Conservation (phyloP, 2,888 invertebrate genomes). For the Diabrotica balteata region DNA sequence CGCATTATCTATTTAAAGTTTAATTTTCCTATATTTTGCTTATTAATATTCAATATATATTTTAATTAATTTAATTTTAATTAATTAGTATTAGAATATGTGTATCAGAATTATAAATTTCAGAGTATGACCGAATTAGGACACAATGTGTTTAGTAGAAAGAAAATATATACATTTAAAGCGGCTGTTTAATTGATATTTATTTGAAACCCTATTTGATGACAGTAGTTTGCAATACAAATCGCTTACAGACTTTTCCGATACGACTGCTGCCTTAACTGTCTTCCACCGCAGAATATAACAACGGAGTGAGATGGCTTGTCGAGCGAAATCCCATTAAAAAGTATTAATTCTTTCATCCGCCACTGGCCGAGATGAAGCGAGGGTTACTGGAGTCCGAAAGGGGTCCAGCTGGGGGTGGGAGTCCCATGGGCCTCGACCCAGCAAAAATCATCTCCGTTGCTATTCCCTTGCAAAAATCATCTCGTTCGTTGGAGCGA, state of each 20-base stretch:
- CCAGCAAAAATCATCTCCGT: slow-evolving; percentile 49
- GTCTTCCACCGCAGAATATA: slow-evolving; percentile 11
- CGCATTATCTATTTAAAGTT: too few species aligned
- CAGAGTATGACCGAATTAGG: too few species aligned
- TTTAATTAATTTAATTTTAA: too few species aligned
- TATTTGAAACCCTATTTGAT: too few species aligned
- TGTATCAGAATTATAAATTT: too few species aligned
- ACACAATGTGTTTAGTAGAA: too few species aligned
- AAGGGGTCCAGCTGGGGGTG: slow-evolving; percentile 42
- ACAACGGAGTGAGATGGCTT: slow-evolving; percentile 5
- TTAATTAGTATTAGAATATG: too few species aligned
- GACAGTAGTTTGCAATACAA: neutral
- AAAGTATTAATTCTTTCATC: slow-evolving; percentile 35
- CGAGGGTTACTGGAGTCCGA: slow-evolving; percentile 38
- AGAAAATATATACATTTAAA: too few species aligned
- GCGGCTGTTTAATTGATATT: too few species aligned
- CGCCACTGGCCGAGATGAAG: slow-evolving; percentile 34
- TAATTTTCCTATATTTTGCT: too few species aligned
- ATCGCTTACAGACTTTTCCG: neutral
- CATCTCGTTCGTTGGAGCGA: slow-evolving; percentile 39
- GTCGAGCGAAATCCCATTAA: slow-evolving; percentile 25
- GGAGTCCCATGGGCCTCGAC: slow-evolving; percentile 41
- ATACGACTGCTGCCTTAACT: neutral
- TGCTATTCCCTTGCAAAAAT: slow-evolving; percentile 45
- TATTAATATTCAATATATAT: too few species aligned